Conservation (phyloP, 2,113 vertebrate species). For the Polypterus senegalus region DNA sequence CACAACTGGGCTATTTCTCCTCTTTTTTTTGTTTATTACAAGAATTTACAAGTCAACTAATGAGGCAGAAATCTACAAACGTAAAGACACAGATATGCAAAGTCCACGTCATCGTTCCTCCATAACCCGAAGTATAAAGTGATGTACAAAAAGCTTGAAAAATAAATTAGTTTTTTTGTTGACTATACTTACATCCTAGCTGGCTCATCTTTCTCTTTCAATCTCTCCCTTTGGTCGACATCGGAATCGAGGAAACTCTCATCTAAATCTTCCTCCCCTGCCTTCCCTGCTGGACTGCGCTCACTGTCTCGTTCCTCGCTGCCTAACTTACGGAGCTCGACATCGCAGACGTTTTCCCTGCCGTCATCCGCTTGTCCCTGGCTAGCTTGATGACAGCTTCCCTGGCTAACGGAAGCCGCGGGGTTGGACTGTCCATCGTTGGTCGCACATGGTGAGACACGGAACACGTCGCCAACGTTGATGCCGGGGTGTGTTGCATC, state of each 20-base stretch:
- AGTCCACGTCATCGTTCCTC: no score
- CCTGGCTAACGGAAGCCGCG: no score
- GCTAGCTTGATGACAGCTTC: no score
- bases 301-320: constrained; percentile 4
- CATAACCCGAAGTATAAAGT: background rate
- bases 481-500: no score
- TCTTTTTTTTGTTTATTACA: constrained; percentile 19
- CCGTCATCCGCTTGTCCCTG: background rate
- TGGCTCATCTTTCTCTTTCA: constrained; percentile 32
- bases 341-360: background rate
- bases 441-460: background rate
- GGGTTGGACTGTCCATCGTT: no score
- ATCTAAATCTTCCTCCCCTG: constrained; percentile 43
- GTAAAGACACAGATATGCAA: background rate
- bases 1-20: constrained; percentile 16
- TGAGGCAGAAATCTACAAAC: constrained; percentile 20
- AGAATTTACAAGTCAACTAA: constrained; percentile 15
- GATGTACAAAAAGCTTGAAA: constrained; percentile 19
- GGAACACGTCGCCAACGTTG: no score
- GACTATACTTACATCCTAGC: constrained; percentile 56
- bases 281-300: constrained; percentile 20
- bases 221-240: constrained; percentile 39
- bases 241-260: constrained; percentile 53
- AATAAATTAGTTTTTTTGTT: constrained; percentile 14
- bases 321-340: background rate